A percentile compares a stretch with the other conserved stretches of the same genome.
phyloP scores from a whole-genome alignment of 2,113 vertebrate genomes.

The Tautogolabrus adspersus region DNA sequence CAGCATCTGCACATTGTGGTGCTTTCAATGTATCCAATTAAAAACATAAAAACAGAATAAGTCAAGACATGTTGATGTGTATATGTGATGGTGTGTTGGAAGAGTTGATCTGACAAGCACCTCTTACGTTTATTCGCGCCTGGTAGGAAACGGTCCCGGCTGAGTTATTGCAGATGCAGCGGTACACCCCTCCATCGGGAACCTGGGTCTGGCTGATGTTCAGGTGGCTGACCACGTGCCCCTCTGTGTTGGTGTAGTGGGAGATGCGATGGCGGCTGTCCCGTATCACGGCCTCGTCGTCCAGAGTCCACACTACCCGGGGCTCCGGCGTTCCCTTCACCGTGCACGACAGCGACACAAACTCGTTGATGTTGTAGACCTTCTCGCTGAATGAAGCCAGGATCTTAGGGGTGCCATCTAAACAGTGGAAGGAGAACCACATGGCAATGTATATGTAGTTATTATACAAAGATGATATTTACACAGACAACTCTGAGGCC shows the following conservation, averaged over 20 bases:
- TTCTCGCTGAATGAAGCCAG: constrained; percentile 97
- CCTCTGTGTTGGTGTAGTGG: constrained; percentile 91
- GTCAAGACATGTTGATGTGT: constrained; percentile 79
- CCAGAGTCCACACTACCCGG: constrained; percentile 93
- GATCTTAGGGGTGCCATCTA: constrained; percentile 99
- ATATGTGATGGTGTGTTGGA: constrained; percentile 88
- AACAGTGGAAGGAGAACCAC: constrained; percentile 6
- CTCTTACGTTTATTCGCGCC: constrained; percentile 99
- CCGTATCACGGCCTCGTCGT: constrained; percentile 93
- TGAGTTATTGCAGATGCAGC: constrained; percentile 98
- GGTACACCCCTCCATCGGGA: constrained; percentile 96
- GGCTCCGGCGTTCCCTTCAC: constrained; percentile 96
- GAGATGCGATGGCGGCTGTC: constrained; percentile 93
- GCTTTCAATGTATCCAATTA: constrained; percentile 13
- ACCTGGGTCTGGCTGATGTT: constrained; percentile 97
- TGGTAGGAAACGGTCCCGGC: constrained; percentile 98
- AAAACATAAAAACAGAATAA: constrained; percentile 73
- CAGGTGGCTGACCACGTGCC: constrained; percentile 96
- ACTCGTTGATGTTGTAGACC: constrained; percentile 95
- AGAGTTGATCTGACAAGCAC: constrained; percentile 99
- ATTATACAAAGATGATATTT: neutral
- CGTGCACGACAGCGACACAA: constrained; percentile 94
- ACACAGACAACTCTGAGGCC: too few relatives aligned
- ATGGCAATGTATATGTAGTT: neutral
- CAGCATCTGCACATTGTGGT: constrained; percentile 3